These are phyloP conservation scores for Synodontis membranacea DNA, from an alignment of 2,113 vertebrate genomes.

Conservation along the genomic window DNA sequence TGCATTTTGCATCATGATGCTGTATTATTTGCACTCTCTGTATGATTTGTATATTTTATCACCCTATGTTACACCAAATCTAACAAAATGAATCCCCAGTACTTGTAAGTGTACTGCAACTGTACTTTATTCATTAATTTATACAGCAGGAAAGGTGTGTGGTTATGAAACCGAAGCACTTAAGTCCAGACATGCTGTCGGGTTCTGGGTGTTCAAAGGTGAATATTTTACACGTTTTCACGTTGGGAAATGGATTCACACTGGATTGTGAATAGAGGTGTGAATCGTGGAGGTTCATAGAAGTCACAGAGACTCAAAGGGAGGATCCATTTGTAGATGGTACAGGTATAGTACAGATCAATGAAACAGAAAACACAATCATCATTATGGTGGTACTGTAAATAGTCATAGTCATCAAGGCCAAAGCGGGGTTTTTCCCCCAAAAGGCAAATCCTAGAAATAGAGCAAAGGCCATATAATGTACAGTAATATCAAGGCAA, in stretches of 20 bases:
- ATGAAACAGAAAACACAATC: not conserved
- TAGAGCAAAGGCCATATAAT: not conserved
- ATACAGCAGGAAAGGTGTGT: too few relatives aligned
- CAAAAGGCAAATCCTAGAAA: not conserved
- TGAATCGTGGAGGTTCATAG: not conserved
- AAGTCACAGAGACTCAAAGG: not conserved
- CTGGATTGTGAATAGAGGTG: not conserved
- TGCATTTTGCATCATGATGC: too few relatives aligned
- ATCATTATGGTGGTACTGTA: not conserved
- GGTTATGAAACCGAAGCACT: too few relatives aligned
- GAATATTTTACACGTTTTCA: not conserved
- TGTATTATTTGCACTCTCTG: not conserved
- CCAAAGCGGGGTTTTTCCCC: not conserved
- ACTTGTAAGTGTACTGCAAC: not conserved
- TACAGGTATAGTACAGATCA: not conserved
- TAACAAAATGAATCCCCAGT: not conserved
- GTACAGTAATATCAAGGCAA: too few relatives aligned
- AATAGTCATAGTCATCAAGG: not conserved
- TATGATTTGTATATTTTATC: not conserved
- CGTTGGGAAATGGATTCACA: not conserved
- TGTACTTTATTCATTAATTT: too few relatives aligned
- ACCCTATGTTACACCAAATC: not conserved
- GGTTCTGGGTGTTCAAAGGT: not conserved
- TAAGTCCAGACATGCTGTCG: too few relatives aligned
- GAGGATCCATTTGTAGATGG: not conserved